These are phyloP conservation scores for Meloidogyne floridensis DNA, from an alignment of 1,140 invertebrate species.

Conservation along the genomic window DNA sequence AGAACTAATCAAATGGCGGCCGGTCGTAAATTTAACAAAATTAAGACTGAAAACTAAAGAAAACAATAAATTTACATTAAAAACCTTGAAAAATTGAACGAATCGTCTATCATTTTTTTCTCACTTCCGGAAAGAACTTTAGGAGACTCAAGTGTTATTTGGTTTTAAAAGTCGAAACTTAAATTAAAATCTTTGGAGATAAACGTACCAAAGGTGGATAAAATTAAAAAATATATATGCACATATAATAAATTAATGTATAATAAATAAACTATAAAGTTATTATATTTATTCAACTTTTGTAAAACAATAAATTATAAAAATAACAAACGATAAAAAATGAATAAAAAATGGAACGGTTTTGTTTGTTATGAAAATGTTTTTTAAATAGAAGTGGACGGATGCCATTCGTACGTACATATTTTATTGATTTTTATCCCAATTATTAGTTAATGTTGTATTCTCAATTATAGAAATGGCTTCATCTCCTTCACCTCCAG, in stretches of 20 bases:
- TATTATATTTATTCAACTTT: constrained; percentile 16
- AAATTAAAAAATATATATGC: too few species aligned
- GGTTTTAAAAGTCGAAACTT: too few species aligned
- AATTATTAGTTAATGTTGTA: neutral
- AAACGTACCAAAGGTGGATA: too few species aligned
- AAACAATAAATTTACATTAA: neutral
- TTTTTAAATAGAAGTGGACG: neutral
- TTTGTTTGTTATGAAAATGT: too few species aligned
- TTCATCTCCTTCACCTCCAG: neutral
- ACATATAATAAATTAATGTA: too few species aligned
- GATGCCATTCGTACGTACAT: neutral
- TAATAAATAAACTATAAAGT: neutral
- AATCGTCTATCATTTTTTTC: neutral
- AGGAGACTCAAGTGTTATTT: neutral
- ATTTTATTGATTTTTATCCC: neutral
- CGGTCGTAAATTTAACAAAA: neutral
- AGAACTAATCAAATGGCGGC: neutral
- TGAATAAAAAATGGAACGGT: neutral
- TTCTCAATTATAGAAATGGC: neutral
- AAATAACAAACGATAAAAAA: neutral
- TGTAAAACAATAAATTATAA: neutral
- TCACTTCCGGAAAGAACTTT: neutral
- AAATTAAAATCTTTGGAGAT: too few species aligned
- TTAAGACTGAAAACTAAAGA: neutral
- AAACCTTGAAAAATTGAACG: neutral